Evolutionary conservation across 1,140 invertebrate genomes (phyloP), one percentile per base, ranked within the genome.

Genomic region (Lineus longissimus): DNA sequence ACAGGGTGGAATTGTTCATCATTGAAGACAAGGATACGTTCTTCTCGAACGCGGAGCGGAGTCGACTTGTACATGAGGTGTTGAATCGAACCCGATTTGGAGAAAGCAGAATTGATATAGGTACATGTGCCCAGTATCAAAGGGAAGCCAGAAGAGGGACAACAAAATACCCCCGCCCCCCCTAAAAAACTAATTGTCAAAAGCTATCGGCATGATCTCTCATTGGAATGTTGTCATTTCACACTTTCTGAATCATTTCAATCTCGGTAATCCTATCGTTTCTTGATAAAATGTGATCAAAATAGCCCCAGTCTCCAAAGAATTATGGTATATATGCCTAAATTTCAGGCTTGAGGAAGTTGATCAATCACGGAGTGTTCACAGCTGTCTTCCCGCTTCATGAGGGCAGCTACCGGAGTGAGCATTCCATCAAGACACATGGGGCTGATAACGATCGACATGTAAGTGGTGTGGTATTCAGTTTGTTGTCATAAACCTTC

Each of bases 351-450:
- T 93, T 98, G 47, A 86, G 92, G 66, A 86, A 93, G 55, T 82
- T 98, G 22, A 73, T 97, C 0, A 92, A 90, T 66, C 92, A 93
- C 76, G 87, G 87, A 13, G 90, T 90, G 0, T 97, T 94, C 71
- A 69, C 87, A n/a, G 92, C 91, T 7, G 93, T 93, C 70, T 97
- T 91, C 80, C 91, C 94, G 0, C 79, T 98, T 9, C 95, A 98
- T 78, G 95, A 97, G 86, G 78, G 77, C 9, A 67, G 75, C n/a
- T 78, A 73, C 61, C 17, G 40, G 6, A 77, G 71, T 70, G 73
- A 76, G 59, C 73, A 78, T 63, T 77, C 76, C n/a, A n/a, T 77
- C 15, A 57, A 72, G 45, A 70, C 74, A 6, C 47, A 59, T 27
- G 74, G 73, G 7, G 65, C 72, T 36, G 51, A 47, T 11, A 78